Evolutionary conservation across 2,888 invertebrate genomes (phyloP), one percentile per base, ranked within the genome.

Genomic region (Psococerastis gibbosa): DNA sequence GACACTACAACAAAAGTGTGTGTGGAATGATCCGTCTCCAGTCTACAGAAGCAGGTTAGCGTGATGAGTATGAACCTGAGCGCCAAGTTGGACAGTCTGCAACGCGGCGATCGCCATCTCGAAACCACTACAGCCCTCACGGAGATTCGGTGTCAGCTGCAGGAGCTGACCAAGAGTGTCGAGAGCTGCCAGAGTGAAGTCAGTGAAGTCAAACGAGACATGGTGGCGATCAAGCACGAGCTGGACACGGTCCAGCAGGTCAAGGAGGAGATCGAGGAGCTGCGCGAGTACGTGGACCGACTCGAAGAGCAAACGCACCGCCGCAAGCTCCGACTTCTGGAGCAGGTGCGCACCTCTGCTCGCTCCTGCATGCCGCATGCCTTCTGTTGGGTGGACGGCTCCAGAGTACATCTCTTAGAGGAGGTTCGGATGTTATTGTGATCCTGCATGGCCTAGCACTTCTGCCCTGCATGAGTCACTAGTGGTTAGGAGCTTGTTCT

Each of bases 41-140:
- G 88, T 78, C 83, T 89, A 74, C 88, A 89, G 77, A 83, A 85
- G 75, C 88, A 89, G 81, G 85, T 89, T 76, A 81, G 84, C 77
- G 85, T 88, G 72, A 89, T 89, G 89, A 88, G 87, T 70, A 85
- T 85, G 82, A 88, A 87, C 75, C 76, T 89, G 70, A 78, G 81
- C 67, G 81, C 84, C 60, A 87, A 88, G 72, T 74, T 89, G 73
- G 88, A 89, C 70, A 85, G 88, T 71, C 76, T 89, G 68, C 87
- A 88, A 60, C 75, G 77, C 59, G 67, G 67, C 55, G 87, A 87
- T 69, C 79, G 85, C 58, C 84, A 87, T 69, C 72, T 85, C 63
- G 88, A 88, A 71, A 88, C 88, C 56, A 85, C 85, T 63, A 85
- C 87, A 63, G 88, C 88, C 57, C 78, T 89, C 61, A 85, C 84